Evolutionary conservation across 2,113 vertebrate species (phyloP), one percentile per base, ranked within the genome.

Genomic region (Chionodraco myersi): DNA sequence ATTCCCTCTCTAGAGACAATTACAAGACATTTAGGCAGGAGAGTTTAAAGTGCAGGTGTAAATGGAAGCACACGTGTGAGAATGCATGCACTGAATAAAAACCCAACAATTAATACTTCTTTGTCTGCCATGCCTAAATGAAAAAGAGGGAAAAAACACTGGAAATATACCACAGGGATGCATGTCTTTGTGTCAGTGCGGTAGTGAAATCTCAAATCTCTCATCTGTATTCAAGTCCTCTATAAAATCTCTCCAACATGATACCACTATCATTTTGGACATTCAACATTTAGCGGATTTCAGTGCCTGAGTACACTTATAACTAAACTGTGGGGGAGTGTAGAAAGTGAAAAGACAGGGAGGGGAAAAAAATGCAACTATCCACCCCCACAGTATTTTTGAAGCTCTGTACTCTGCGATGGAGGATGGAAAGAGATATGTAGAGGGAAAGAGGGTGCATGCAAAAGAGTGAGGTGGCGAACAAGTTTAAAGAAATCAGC

Each of bases 321-420:
- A 84, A 80, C 75, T 44, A 90, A 90, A 85, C 64, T 89, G 91
- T 86, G 91, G 83, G 83, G 89, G 90, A 89, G 85, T 80, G 83
- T 65, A 86, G 73, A 83, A 88, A 92, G 79, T 80, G 79, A 88
- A 90, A 86, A 83, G 51, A 84, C 60, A 51, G 60, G 67, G 6
- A 80, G 60, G 84, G 64, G 64, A 59, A 75, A 66, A 57, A 41
- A 16, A 80, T 76, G 58, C 73, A 83, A 86, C 59, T 60, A 49
- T 79, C 90, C 90, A 71, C 88, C 88, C 89, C 83, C 91, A 60
- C 75, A 83, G 77, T 64, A 54, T 91, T 86, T 90, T 86, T 85
- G 75, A 90, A 80, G 80, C 88, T 79, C 52, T 6, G 1, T 72
- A 4, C 74, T 86, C 67, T 75, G 85, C 18, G 44, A 83, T 47